Base-by-base conservation (phyloP, 64 coral and sea anemone genomes). In the Stichodactyla mertensii region DNA sequence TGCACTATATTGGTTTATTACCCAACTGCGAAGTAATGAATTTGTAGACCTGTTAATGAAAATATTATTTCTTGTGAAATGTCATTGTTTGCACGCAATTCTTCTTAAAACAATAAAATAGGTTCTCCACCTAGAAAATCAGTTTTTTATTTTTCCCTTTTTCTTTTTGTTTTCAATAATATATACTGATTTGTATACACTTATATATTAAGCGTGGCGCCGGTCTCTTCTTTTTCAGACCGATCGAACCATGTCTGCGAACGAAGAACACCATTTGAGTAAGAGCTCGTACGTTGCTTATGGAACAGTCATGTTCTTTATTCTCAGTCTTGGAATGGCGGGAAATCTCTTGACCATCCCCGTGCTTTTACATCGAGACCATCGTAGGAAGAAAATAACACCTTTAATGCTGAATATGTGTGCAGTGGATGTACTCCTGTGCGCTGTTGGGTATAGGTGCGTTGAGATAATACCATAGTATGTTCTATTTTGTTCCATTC, bases 361-460 rank as follows among this genome's bases (percentile, higher is more conserved):
- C 15, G 85, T 92, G 10, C 61, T 92, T n/a, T 81, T 92, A 52
- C 84, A 87, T 27, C 86, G 81, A 4, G 74, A 92, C 2, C 90
- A 92, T 58, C 90, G 90, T 1, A 24, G 51, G 1, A 92, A 92
- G 85, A 82, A 59, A 24, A 87, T 87, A 67, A 87, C 84, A 27
- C 22, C 77, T 24, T 31, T 92, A 13, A 92, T 87, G 90, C 12
- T 92, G 31, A 92, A 92, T 51, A 61, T 92, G 58, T 86, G 84
- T 14, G 52, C 71, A 10, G 90, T 86, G 55, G 88, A 83, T 77
- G 26, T 64, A 14, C 11, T 81, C 15, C n/a, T 79, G 31, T 78
- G 55, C 26, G 23, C 71, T 61, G 55, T 77, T 18, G 70, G 61
- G 8, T 87, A 56, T 23, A 87, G 55, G 83, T 85, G 26, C 5